Base-by-base conservation (phyloP, 2,113 vertebrate species). In the Urocitellus parryii region DNA sequence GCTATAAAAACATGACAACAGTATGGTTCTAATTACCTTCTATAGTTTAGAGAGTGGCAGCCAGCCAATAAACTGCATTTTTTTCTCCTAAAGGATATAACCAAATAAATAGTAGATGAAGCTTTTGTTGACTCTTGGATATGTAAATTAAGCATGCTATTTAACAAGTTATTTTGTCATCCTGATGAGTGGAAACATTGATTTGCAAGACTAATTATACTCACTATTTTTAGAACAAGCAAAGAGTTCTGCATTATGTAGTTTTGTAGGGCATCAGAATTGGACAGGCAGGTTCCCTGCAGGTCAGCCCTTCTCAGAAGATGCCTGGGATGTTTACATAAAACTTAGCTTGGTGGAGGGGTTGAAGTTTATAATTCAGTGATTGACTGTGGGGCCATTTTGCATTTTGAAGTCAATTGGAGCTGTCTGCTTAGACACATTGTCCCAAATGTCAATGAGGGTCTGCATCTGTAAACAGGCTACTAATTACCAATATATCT, bases 81-180 rank as follows among this genome's bases (percentile, higher is more conserved):
- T 81, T 95, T 88, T 39, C 39, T 94, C 58, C 87, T 98, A 97
- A 98, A 98, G 90, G 96, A 97, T 97, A 97, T 96, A 98, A 98
- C 97, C 97, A 98, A 97, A 98, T 97, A 97, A 98, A 98, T 85
- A 92, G 95, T 94, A 98, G 95, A 97, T 84, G 90, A 98, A 98
- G 96, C 93, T 97, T 95, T 97, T 98, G 98, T 97, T 98, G 97
- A 97, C 97, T 98, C 98, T 98, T 97, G 97, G 89, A 97, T 98
- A 98, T 98, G 97, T 96, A 98, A 98, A 98, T 98, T 92, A 97
- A 97, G 94, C 95, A 96, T 95, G 93, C 95, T 97, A 94, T 97
- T 98, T 98, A 98, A 98, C 98, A 97, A 98, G 98, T 98, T 98
- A 98, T 98, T 98, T 97, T 98, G 97, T 98, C 98, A 98, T 98